A percentile compares a stretch with the other conserved stretches of the same genome.
These are phyloP conservation scores for Oppia nitens DNA, from an alignment of 1,140 invertebrate genomes.

Conservation along the genomic window DNA sequence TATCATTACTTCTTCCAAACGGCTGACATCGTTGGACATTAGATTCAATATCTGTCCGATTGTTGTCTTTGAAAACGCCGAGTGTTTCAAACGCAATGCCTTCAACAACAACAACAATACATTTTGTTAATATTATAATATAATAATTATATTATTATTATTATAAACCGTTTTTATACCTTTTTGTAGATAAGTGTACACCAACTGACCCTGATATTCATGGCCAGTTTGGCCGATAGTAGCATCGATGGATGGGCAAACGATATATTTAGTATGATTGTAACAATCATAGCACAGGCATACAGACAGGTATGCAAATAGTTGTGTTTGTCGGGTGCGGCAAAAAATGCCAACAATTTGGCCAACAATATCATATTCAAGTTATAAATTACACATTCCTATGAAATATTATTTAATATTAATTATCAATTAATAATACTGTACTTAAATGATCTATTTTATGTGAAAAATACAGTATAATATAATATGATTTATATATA, in stretches of 20 bases:
- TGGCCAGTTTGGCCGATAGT: conserved; percentile 22
- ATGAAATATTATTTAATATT: neutral
- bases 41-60: conserved; percentile 78
- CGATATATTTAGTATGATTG: neutral
- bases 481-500: too few relatives aligned
- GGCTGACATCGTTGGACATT: conserved; percentile 60
- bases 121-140: too few relatives aligned
- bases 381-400: conserved; percentile 7
- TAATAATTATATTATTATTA: neutral
- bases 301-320: conserved; percentile 13
- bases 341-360: conserved; percentile 19
- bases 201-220: conserved; percentile 36
- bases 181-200: conserved; percentile 37
- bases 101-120: too few relatives aligned
- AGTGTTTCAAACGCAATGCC: conserved; percentile 33
- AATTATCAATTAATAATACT: too few relatives aligned
- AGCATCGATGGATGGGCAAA: neutral
- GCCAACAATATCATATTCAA: conserved; percentile 7
- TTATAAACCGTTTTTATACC: neutral
- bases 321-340: neutral
- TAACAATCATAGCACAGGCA: conserved; percentile 43
- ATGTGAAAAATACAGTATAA: neutral
- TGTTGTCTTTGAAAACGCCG: conserved; percentile 52
- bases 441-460: too few relatives aligned
- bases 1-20: conserved; percentile 33